These are phyloP conservation scores for Capitulum mitella DNA, from an alignment of 2,888 invertebrate species.

Conservation along the genomic window DNA sequence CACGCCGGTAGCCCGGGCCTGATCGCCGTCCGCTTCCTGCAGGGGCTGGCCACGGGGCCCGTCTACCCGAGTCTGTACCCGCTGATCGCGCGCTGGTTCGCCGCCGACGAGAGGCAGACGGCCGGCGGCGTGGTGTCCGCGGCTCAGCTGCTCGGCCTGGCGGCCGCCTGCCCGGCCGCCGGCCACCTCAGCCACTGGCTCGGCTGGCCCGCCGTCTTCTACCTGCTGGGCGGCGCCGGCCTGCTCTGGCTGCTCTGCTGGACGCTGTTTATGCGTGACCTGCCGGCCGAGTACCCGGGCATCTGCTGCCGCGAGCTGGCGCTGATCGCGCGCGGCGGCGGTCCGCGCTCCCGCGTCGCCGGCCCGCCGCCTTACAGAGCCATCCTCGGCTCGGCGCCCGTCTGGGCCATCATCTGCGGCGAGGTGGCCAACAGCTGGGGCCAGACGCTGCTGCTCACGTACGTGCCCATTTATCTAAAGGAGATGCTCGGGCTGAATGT, in stretches of 20 bases:
- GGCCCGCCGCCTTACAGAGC: not conserved
- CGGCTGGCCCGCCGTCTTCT: constrained; percentile 20
- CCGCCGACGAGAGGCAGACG: constrained; percentile 10
- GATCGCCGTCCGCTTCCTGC: not conserved
- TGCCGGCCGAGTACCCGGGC: not conserved
- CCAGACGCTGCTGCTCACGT: constrained; percentile 7
- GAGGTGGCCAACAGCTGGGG: constrained; percentile 22
- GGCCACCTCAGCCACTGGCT: not conserved
- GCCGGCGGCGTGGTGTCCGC: not conserved
- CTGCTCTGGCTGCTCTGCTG: constrained; percentile 19
- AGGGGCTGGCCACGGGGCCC: not conserved
- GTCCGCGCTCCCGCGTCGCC: not conserved
- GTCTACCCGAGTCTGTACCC: not conserved
- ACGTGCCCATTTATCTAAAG: not conserved
- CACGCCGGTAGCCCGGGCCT: not conserved
- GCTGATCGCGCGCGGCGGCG: not conserved
- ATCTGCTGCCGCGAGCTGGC: not conserved
- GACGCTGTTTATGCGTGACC: not conserved
- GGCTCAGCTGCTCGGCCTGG: not conserved
- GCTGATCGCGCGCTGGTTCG: constrained; percentile 14
- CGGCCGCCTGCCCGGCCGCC: not conserved
- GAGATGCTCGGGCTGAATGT: not conserved
- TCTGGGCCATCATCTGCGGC: not conserved
- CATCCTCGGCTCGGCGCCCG: not conserved
- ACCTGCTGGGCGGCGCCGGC: not conserved